Evolutionary conservation across 2,888 invertebrate genomes (phyloP).

Genomic region (Diplazon laetatorius): DNA sequence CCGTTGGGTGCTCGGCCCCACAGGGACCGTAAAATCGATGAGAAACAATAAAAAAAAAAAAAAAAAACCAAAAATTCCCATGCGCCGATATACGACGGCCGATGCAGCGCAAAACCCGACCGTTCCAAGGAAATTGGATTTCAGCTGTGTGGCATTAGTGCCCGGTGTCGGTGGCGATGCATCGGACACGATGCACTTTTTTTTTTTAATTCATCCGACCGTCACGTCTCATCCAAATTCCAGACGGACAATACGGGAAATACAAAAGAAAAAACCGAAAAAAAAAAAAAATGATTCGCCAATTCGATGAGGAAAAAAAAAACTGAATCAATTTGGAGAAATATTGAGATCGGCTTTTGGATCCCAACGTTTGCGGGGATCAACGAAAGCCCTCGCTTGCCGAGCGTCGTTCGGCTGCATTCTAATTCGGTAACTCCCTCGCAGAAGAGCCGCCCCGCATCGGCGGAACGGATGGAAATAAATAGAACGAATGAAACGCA

Average conservation of each 20-base stretch:
- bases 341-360: neutral
- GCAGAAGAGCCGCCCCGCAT: slow-evolving; percentile 23
- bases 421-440: slow-evolving; percentile 43
- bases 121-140: slow-evolving; percentile 46
- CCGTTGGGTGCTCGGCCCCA: slow-evolving; percentile 2
- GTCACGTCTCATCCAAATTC: slow-evolving; percentile 22
- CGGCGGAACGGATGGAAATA: slow-evolving; percentile 16
- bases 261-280: neutral
- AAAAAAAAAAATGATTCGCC: no score
- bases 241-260: neutral
- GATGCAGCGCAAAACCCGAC: slow-evolving; percentile 23
- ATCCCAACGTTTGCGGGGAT: slow-evolving; percentile 5
- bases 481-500: slow-evolving; percentile 26
- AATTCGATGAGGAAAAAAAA: no score
- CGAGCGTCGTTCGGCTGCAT: slow-evolving; percentile 5
- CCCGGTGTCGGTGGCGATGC: neutral
- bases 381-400: neutral
- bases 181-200: neutral
- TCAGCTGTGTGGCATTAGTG: slow-evolving; percentile 17
- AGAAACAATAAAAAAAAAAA: no score
- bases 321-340: no score
- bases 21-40: slow-evolving; percentile 40
- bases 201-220: slow-evolving; percentile 9
- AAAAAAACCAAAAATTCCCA: slow-evolving; percentile 35
- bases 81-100: neutral